These are phyloP conservation scores for Zoanthus gigantus DNA, from an alignment of 92 coral and sea anemone species.

Conservation along the genomic window DNA sequence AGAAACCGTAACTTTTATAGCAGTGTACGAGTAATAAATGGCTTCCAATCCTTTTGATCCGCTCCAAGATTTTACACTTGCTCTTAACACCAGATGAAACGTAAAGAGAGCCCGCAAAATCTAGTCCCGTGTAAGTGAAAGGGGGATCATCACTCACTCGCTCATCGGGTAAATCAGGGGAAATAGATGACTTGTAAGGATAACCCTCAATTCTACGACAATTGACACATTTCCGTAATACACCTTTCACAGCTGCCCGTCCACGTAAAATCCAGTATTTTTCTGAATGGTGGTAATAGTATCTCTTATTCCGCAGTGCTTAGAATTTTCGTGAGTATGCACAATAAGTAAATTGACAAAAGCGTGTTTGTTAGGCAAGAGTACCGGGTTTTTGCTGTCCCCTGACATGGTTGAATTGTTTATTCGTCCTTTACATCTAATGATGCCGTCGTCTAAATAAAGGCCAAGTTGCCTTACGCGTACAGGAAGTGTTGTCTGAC, in stretches of 20 bases:
- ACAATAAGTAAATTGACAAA: constrained; percentile 50
- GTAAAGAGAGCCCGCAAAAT: constrained; percentile 48
- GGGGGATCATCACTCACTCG: constrained; percentile 47
- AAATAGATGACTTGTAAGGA: not conserved
- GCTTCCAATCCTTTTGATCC: too few species aligned
- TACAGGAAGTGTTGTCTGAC: constrained; percentile 42
- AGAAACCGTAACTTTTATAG: too few species aligned
- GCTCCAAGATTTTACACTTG: too few species aligned
- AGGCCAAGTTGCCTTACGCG: constrained; percentile 58
- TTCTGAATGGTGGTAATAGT: constrained; percentile 65
- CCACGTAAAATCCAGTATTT: constrained; percentile 70
- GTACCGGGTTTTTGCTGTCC: constrained; percentile 52
- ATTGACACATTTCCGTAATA: constrained; percentile 50
- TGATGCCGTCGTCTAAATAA: constrained; percentile 42
- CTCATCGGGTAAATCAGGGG: constrained; percentile 25
- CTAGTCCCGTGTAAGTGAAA: constrained; percentile 47
- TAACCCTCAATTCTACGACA: not conserved
- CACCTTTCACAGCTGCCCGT: constrained; percentile 53
- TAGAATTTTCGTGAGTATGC: constrained; percentile 54
- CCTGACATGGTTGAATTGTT: constrained; percentile 59
- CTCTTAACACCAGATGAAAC: not conserved
- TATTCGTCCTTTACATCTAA: constrained; percentile 58
- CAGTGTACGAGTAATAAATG: too few species aligned
- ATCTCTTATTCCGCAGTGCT: constrained; percentile 66
- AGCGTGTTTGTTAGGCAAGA: constrained; percentile 59